A percentile compares a stretch with the other conserved stretches of the same genome.
These are phyloP conservation scores for Spodoptera litura DNA, from an alignment of 1,140 invertebrate species.

Conservation along the genomic window DNA sequence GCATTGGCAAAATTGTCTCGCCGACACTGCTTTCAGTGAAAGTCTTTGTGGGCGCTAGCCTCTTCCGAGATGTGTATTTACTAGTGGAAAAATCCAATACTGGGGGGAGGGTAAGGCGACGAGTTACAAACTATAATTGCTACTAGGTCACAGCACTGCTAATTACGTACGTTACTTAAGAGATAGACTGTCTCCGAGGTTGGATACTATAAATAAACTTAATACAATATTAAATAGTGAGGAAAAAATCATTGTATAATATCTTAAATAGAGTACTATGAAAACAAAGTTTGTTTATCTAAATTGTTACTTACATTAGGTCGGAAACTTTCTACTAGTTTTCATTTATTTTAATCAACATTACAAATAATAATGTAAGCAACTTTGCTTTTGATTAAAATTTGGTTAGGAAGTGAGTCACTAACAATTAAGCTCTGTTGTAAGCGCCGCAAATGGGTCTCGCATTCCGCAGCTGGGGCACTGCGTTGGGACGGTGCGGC, in stretches of 20 bases:
- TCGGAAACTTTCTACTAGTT: no score
- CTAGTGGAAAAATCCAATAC: conserved; percentile 45
- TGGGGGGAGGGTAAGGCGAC: conserved; percentile 32
- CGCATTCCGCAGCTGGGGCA: conserved; percentile 73
- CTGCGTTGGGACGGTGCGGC: conserved; percentile 49
- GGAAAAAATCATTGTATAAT: not conserved
- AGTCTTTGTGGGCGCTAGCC: not conserved
- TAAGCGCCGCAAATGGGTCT: conserved; percentile 78
- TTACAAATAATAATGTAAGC: not conserved
- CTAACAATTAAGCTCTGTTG: conserved; percentile 68
- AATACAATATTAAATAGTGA: not conserved
- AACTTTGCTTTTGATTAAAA: not conserved
- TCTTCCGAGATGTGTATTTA: conserved; percentile 14
- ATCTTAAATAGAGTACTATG: no score
- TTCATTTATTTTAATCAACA: no score
- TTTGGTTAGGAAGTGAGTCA: conserved; percentile 69
- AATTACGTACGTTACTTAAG: conserved; percentile 50
- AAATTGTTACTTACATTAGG: no score
- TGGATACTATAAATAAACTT: conserved; percentile 1
- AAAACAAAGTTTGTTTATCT: no score
- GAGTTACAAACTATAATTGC: conserved; percentile 53
- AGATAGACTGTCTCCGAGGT: conserved; percentile 42
- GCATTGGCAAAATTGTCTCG: conserved; percentile 14
- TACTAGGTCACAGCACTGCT: conserved; percentile 48
- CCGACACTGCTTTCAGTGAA: conserved; percentile 22